These are phyloP conservation scores for Tigriopus californicus DNA, from an alignment of 2,888 invertebrate species.

Conservation along the genomic window DNA sequence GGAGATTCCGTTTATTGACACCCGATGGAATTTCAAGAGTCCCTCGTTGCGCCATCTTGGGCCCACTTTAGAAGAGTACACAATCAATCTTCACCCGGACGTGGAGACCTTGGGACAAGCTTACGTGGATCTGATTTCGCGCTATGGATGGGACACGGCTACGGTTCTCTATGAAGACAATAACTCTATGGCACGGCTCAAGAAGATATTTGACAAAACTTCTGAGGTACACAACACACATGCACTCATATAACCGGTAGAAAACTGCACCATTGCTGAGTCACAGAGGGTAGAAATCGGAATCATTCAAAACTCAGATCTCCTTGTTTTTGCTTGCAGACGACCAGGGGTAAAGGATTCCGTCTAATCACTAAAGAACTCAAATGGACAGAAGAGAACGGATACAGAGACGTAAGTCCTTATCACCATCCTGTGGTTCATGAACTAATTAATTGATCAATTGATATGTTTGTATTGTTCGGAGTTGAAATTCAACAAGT, in stretches of 20 bases:
- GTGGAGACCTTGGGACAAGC: slow-evolving; percentile 36
- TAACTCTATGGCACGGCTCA: slow-evolving; percentile 68
- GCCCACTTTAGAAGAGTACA: background rate
- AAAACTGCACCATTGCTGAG: no score
- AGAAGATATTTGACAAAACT: slow-evolving; percentile 41
- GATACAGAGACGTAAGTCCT: background rate
- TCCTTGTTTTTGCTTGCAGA: background rate
- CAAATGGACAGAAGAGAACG: background rate
- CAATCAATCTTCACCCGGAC: slow-evolving; percentile 22
- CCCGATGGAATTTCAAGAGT: slow-evolving; percentile 52
- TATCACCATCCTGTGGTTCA: no score
- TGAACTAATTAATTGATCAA: no score
- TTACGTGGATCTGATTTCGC: slow-evolving; percentile 70
- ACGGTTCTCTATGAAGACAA: slow-evolving; percentile 92
- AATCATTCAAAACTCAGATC: no score
- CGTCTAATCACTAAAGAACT: background rate
- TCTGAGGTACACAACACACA: background rate
- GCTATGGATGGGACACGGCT: slow-evolving; percentile 87
- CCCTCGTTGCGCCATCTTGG: background rate
- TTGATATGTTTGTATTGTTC: no score
- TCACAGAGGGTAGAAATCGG: no score
- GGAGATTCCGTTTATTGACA: slow-evolving; percentile 87
- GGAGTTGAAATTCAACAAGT: no score
- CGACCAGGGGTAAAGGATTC: background rate
- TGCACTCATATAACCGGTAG: no score